Evolutionary conservation across 2,797 vertebrate species (phyloP).

Genomic region (Oophaga sylvatica): DNA sequence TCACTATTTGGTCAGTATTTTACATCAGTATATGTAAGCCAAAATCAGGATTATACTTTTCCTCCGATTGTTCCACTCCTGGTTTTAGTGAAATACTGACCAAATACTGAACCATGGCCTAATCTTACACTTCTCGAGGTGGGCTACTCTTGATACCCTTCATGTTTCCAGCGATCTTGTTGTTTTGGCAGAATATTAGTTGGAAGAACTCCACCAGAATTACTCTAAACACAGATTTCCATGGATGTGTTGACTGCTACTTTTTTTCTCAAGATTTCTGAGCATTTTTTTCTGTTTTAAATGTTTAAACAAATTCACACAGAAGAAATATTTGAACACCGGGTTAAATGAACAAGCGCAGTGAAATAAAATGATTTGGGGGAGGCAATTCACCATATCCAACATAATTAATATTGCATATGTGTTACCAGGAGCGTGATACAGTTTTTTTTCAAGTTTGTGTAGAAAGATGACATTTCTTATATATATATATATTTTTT

Average conservation of each 20-base stretch:
- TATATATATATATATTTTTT: conserved; percentile 31
- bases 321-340: conserved; percentile 49
- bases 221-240: background rate
- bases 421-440: conserved; percentile 18
- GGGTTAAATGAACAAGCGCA: conserved; percentile 35
- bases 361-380: conserved; percentile 35
- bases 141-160: background rate
- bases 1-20: no score
- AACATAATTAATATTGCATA: conserved; percentile 47
- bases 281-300: background rate
- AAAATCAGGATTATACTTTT: no score
- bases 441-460: conserved; percentile 33
- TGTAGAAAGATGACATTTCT: conserved; percentile 35
- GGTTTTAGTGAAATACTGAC: background rate
- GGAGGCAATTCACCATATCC: conserved; percentile 18
- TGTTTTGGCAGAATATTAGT: background rate
- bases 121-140: background rate
- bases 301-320: conserved; percentile 25
- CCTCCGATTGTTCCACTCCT: no score
- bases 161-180: background rate
- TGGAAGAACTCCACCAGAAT: background rate
- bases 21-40: no score
- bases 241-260: background rate
- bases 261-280: background rate
- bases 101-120: background rate